Conservation (phyloP, 2,113 vertebrate genomes). For the Ctenodactylus gundi region DNA sequence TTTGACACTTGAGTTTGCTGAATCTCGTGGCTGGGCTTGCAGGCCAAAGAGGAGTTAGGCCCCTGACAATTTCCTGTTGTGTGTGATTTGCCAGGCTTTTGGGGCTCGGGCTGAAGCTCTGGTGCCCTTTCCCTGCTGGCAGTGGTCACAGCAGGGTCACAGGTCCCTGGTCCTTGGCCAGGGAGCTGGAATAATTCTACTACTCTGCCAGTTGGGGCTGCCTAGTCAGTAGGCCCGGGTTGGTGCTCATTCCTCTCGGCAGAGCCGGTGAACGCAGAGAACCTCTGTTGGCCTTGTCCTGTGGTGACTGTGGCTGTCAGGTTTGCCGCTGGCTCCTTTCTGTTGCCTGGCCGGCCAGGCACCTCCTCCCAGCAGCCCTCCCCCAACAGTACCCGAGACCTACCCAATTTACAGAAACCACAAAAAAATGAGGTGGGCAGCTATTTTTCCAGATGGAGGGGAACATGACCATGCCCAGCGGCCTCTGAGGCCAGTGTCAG, state of each 20-base stretch:
- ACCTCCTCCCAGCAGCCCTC: not conserved
- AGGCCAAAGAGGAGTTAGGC: not conserved
- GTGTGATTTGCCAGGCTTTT: not conserved
- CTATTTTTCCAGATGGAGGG: not conserved
- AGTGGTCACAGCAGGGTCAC: rapidly evolving
- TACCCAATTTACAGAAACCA: not conserved
- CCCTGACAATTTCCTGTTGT: not conserved
- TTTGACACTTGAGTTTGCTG: not conserved
- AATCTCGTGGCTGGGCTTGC: not conserved
- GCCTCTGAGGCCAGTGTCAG: not conserved
- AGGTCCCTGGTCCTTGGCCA: too few relatives aligned
- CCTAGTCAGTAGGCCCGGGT: not conserved
- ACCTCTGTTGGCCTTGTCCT: not conserved
- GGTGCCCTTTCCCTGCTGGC: not conserved
- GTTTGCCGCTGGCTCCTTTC: rapidly evolving
- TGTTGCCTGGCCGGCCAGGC: not conserved
- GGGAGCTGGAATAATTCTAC: not conserved
- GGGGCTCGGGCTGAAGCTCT: not conserved
- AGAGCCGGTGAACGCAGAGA: rapidly evolving
- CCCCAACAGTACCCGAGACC: not conserved
- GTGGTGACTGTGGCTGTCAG: not conserved
- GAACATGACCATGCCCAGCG: not conserved
- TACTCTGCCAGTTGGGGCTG: not conserved
- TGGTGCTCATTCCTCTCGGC: too few relatives aligned
- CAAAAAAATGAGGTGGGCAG: not conserved